Conservation (phyloP, 2,797 vertebrate genomes). For the Sebastes taczanowskii region DNA sequence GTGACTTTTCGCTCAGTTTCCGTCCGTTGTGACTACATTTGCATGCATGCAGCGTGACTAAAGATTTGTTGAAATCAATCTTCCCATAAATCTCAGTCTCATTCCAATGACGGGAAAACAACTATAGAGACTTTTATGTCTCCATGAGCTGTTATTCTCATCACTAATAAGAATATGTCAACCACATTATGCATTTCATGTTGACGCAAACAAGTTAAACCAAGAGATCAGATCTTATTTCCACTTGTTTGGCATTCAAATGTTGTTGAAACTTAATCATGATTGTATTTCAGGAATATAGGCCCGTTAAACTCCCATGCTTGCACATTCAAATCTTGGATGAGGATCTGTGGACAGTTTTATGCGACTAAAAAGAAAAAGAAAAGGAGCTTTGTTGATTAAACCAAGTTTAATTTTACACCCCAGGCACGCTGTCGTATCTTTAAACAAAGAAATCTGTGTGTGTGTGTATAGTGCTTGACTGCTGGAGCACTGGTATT, state of each 20-base stretch:
- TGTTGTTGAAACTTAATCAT: background rate
- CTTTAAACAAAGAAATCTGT: conserved; percentile 54
- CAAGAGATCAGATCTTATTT: conserved; percentile 1
- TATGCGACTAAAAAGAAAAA: conserved; percentile 30
- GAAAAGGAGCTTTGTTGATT: conserved; percentile 46
- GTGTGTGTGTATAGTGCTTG: conserved; percentile 5
- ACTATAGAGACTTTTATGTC: background rate
- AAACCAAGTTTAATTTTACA: conserved; percentile 49
- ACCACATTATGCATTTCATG: conserved; percentile 6
- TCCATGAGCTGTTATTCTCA: background rate
- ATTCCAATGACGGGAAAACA: background rate
- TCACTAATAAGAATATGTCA: conserved; percentile 14
- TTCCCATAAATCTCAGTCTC: background rate
- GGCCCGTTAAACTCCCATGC: background rate
- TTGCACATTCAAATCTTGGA: conserved; percentile 23
- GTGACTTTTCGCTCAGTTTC: background rate
- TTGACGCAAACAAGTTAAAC: conserved; percentile 6
- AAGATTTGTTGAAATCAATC: conserved; percentile 16
- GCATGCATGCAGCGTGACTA: background rate
- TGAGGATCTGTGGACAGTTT: conserved; percentile 49
- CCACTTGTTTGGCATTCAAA: background rate
- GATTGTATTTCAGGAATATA: background rate
- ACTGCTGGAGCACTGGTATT: conserved; percentile 44
- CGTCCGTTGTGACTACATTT: background rate
- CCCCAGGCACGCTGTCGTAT: conserved; percentile 24